These are phyloP conservation scores for Noturus placidus DNA, from an alignment of 2,113 vertebrate genomes.

Conservation along the genomic window DNA sequence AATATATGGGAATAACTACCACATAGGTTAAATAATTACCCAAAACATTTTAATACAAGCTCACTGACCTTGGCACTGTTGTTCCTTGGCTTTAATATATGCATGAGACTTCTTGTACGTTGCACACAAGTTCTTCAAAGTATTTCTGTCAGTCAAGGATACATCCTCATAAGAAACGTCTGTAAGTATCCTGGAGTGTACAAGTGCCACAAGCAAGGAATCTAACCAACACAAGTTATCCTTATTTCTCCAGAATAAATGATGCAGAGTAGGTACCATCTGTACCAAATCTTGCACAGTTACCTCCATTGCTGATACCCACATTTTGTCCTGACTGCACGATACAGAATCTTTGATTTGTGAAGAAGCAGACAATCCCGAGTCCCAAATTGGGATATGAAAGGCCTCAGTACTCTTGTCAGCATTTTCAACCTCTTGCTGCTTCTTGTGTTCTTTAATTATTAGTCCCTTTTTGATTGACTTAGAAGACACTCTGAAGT, in stretches of 20 bases:
- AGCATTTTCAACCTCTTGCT: not conserved
- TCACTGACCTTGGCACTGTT: conserved; percentile 60
- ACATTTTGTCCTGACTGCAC: conserved; percentile 25
- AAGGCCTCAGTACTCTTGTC: not conserved
- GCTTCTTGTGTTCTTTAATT: not conserved
- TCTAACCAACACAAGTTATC: conserved; percentile 88
- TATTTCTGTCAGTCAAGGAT: conserved; percentile 4
- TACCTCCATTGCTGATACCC: not conserved
- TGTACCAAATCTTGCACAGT: conserved; percentile 12
- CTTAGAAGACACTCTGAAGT: not conserved
- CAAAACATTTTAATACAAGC: not conserved
- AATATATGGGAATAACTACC: not conserved
- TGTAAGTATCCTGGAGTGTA: conserved; percentile 76
- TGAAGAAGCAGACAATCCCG: not conserved
- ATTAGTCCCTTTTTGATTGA: not conserved
- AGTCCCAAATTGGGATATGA: not conserved
- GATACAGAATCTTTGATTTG: conserved; percentile 8
- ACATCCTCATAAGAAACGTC: conserved; percentile 39
- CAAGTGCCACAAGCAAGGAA: conserved; percentile 81
- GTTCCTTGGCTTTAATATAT: conserved; percentile 64
- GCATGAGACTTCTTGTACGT: conserved; percentile 70
- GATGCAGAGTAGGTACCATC: conserved; percentile 49
- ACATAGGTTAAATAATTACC: not conserved
- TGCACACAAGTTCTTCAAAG: conserved; percentile 73
- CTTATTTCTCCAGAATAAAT: conserved; percentile 83